Conservation (phyloP, 2,797 vertebrate species). For the Hoplostethus atlanticus region DNA sequence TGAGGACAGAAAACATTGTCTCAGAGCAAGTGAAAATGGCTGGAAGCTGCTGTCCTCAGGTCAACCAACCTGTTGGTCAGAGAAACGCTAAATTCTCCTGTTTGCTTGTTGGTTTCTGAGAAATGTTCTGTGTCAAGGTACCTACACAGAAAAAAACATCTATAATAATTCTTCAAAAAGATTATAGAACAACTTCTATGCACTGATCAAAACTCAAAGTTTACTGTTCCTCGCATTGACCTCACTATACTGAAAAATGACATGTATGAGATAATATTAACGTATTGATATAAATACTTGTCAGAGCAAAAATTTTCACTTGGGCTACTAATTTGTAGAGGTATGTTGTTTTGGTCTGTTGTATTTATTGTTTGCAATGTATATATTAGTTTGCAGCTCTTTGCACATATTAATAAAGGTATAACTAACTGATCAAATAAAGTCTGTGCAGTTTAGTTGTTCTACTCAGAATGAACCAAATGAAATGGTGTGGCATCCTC, state of each 20-base stretch:
- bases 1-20: constrained; percentile 21
- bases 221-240: constrained; percentile 45
- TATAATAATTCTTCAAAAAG: not conserved
- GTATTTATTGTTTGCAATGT: constrained; percentile 89
- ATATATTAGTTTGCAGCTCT: constrained; percentile 93
- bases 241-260: constrained; percentile 20
- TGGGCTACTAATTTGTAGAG: constrained; percentile 85
- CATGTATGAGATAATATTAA: constrained; percentile 26
- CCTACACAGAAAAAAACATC: not conserved
- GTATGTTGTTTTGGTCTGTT: constrained; percentile 78
- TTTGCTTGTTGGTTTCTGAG: constrained; percentile 30
- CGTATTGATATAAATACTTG: constrained; percentile 49
- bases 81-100: constrained; percentile 16
- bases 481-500: constrained; percentile 66
- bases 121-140: not conserved
- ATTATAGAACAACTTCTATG: constrained; percentile 53
- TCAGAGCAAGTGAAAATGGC: constrained; percentile 33
- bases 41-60: constrained; percentile 68
- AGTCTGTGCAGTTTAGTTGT: constrained; percentile 80
- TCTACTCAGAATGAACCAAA: constrained; percentile 78
- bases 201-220: constrained; percentile 55
- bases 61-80: constrained; percentile 84
- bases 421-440: constrained; percentile 81
- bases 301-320: constrained; percentile 90
- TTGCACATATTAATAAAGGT: constrained; percentile 89